Evolutionary conservation across 1,140 invertebrate genomes (phyloP).

Genomic region (Cydia amplana): DNA sequence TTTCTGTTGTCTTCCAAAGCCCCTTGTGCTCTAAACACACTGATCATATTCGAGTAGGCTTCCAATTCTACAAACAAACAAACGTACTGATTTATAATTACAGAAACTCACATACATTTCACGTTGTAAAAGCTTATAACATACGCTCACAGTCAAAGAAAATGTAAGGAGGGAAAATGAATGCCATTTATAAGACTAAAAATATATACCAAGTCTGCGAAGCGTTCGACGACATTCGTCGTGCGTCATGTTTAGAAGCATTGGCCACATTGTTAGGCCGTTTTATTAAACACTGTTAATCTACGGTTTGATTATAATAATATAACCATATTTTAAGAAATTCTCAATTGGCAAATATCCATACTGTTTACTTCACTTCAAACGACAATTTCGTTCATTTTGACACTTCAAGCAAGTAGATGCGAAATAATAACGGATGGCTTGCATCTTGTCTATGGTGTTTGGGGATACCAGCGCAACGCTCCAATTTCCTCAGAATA

Average conservation of each 20-base stretch:
- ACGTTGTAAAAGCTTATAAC: constrained; percentile 45
- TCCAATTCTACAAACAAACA: constrained; percentile 88
- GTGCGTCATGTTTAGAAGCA: constrained; percentile 77
- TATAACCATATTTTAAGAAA: constrained; percentile 76
- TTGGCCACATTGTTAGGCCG: constrained; percentile 74
- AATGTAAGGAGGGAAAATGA: constrained; percentile 77
- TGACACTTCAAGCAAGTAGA: constrained; percentile 71
- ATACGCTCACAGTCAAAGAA: constrained; percentile 52
- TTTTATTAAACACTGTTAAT: constrained; percentile 58
- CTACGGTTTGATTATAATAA: constrained; percentile 66
- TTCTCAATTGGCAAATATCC: constrained; percentile 77
- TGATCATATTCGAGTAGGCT: constrained; percentile 93
- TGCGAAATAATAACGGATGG: constrained; percentile 64
- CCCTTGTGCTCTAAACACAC: constrained; percentile 94
- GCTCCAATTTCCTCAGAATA: neutral
- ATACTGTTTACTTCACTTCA: constrained; percentile 81
- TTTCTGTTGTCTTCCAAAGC: constrained; percentile 90
- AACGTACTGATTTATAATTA: constrained; percentile 45
- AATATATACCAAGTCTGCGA: constrained; percentile 88
- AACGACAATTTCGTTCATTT: constrained; percentile 78
- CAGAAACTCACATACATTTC: constrained; percentile 36
- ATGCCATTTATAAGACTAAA: constrained; percentile 77
- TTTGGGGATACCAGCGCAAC: constrained; percentile 36
- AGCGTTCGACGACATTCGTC: constrained; percentile 93
- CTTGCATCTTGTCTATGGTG: constrained; percentile 65